These are phyloP conservation scores for Labeo catla DNA, from an alignment of 2,113 vertebrate genomes.

Conservation along the genomic window DNA sequence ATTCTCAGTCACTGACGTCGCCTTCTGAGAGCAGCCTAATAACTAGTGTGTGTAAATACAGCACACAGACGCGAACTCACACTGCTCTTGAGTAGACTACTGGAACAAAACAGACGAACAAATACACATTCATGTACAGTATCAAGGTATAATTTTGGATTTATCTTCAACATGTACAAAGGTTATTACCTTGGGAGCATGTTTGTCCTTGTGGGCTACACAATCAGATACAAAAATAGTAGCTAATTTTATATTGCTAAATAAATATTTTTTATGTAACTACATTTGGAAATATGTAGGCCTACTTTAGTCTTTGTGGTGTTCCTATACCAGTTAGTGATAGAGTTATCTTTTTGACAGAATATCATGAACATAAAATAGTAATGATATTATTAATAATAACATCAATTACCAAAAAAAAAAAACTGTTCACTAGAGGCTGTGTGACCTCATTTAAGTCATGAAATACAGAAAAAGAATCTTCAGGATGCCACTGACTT, in stretches of 20 bases:
- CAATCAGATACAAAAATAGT: not conserved
- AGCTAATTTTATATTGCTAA: not conserved
- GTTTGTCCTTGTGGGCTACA: not conserved
- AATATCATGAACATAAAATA: no score
- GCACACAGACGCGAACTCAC: conserved; percentile 18
- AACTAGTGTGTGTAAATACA: conserved; percentile 46
- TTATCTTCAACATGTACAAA: not conserved
- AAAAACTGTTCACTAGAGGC: not conserved
- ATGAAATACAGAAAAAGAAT: not conserved
- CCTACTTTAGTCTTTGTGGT: no score
- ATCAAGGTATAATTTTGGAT: not conserved
- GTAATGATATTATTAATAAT: no score
- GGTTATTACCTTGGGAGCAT: not conserved
- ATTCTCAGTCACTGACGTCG: conserved; percentile 57
- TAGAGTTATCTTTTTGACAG: no score
- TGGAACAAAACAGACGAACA: not conserved
- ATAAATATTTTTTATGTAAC: not conserved
- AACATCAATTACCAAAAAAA: not conserved
- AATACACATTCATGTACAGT: not conserved
- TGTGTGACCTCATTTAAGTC: not conserved
- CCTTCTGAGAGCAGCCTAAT: conserved; percentile 41
- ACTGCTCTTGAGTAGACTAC: not conserved
- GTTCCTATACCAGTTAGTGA: no score
- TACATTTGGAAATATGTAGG: no score
- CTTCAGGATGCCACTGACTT: not conserved